A percentile compares a stretch with the other conserved stretches of the same genome.
Conservation (phyloP, 2,797 vertebrate genomes). For the Manis crassicaudata region DNA sequence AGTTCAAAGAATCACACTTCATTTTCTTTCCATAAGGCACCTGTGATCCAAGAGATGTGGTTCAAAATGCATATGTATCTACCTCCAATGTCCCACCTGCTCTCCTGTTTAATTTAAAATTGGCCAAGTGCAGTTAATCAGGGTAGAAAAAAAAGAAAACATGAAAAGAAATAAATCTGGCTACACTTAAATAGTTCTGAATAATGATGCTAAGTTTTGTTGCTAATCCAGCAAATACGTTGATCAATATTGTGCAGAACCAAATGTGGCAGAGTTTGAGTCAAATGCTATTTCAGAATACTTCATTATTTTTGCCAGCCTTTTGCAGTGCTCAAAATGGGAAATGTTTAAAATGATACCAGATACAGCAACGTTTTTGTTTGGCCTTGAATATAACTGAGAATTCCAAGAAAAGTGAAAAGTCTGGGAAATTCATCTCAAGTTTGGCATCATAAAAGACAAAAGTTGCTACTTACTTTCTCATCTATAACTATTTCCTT, state of each 20-base stretch:
- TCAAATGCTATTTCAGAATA: constrained; percentile 56
- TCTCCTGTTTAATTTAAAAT: constrained; percentile 18
- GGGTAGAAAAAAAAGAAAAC: constrained; percentile 12
- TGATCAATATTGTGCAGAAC: constrained; percentile 49
- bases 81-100: background rate
- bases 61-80: background rate
- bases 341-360: background rate
- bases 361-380: background rate
- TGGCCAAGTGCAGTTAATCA: background rate
- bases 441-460: background rate
- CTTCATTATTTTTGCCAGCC: constrained; percentile 49
- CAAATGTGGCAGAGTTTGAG: constrained; percentile 48
- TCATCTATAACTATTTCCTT: background rate
- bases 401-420: background rate
- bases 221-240: constrained; percentile 63
- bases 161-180: background rate
- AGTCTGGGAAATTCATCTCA: background rate
- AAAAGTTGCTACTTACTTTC: background rate
- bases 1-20: background rate
- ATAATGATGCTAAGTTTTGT: constrained; percentile 58
- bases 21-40: background rate
- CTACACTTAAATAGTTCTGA: constrained; percentile 66
- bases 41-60: background rate
- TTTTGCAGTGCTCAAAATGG: background rate
- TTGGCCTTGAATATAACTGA: background rate